A percentile compares a stretch with the other conserved stretches of the same genome.
Evolutionary conservation across 2,113 vertebrate species (phyloP).

Genomic region (Tonatia bakeri): DNA sequence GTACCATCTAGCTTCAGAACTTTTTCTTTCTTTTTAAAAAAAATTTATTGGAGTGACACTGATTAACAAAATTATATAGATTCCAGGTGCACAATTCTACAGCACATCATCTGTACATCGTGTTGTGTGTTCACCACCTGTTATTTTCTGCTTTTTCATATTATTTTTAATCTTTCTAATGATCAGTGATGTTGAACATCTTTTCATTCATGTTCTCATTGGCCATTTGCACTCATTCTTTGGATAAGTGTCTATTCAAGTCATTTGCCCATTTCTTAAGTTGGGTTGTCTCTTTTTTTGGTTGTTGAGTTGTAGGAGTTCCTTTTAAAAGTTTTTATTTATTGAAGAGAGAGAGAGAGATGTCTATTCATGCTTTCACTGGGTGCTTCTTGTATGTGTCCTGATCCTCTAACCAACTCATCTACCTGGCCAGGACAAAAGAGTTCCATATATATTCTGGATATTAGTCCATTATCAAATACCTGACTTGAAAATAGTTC

Average conservation of each 20-base stretch:
- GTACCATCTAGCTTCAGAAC: too few species aligned
- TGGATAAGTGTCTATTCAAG: neutral
- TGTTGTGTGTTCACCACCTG: neutral
- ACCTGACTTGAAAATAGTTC: neutral
- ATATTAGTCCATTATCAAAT: neutral
- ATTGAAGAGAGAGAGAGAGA: too few species aligned
- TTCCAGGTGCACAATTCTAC: too few species aligned
- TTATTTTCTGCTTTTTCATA: neutral
- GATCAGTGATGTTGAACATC: neutral
- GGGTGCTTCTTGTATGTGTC: too few species aligned
- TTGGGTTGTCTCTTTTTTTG: neutral
- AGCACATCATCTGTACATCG: too few species aligned
- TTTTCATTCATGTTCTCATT: neutral
- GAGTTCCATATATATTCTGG: neutral
- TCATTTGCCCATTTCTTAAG: neutral
- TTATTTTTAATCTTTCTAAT: neutral
- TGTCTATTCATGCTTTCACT: too few species aligned
- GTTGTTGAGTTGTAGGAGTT: neutral
- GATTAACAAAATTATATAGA: too few species aligned
- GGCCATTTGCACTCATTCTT: neutral
- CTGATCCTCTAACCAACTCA: too few species aligned
- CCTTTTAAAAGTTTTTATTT: too few species aligned
- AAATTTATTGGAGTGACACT: too few species aligned
- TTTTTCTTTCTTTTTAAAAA: too few species aligned
- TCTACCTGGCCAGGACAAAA: too few species aligned